A percentile compares a stretch with the other conserved stretches of the same genome.
These are phyloP conservation scores for Panthera uncia DNA, from an alignment of 2,113 vertebrate genomes.

Conservation along the genomic window DNA sequence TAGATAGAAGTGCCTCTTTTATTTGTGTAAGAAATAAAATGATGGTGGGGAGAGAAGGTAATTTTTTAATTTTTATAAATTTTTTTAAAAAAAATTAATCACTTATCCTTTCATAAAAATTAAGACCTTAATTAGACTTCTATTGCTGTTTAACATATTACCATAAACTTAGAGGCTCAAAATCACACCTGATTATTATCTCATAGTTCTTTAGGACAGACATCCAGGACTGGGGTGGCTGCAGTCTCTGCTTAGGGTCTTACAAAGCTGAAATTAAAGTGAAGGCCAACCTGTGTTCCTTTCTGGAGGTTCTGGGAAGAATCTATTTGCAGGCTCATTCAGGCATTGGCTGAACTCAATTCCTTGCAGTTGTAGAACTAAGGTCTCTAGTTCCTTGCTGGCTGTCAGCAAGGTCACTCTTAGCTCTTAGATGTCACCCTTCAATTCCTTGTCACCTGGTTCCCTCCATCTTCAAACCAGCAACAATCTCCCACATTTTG, in stretches of 20 bases:
- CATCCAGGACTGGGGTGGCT: not conserved
- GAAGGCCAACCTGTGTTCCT: not conserved
- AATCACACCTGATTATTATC: not conserved
- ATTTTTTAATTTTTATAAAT: not conserved
- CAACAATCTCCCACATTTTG: not conserved
- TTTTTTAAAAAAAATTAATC: not conserved
- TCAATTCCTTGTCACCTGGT: not conserved
- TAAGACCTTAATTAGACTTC: not conserved
- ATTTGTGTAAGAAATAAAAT: constrained; percentile 26
- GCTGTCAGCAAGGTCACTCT: not conserved
- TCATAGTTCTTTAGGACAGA: not conserved
- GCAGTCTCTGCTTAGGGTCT: not conserved
- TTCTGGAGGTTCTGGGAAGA: not conserved
- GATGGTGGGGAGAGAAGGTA: not conserved
- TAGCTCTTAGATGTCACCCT: not conserved
- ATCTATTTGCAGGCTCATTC: not conserved
- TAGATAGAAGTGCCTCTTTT: not conserved
- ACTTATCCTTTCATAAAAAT: constrained; percentile 16
- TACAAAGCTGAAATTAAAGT: not conserved
- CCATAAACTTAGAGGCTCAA: not conserved
- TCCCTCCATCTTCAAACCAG: not conserved
- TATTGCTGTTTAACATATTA: not conserved
- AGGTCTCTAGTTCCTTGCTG: not conserved
- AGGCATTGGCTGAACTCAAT: not conserved
- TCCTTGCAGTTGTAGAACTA: not conserved